Evolutionary conservation across 2,888 invertebrate genomes (phyloP), one percentile per base, ranked within the genome.

Genomic region (Elmis aenea): DNA sequence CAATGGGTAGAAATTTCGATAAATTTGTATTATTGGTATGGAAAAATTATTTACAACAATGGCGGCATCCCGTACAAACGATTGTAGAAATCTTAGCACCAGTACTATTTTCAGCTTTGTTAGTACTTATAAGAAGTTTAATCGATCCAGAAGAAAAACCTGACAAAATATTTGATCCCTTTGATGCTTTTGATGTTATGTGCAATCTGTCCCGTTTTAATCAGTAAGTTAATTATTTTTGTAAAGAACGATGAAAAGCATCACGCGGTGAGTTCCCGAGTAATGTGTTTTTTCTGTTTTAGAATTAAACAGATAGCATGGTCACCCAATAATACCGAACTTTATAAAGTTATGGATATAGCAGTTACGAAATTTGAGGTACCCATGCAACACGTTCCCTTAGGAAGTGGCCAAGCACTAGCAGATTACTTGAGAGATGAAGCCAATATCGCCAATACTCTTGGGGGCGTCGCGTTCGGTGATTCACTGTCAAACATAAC

Each of bases 21-120:
- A 53, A 81, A 61, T 83, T 87, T 57, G 59, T 71, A 11, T 68
- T 89, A 45, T 66, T 89, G 42, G 72, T 85, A 62, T 89, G 88
- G 88, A 89, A 89, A 68, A 89, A 89, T 63, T 84, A 80, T 67
- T 64, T 81, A 4, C 73, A 87, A 27, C 85, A 86, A 68, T 79
- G 76, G 70, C 71, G 85, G 43, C 82, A 83, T 60, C 77, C 76
- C 29, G 46, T 74, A 22, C 80, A 83, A 59, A 80, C 86, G 0
- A 26, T 72, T 1, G 59, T 79, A 21, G 86, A 87, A 61, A 63
- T 89, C 10, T 35, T 80, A 0, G 58, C 81, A 18, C 85, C 85
- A 0, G 74, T 79, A 1, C 41, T 79, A 2, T 83, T 86, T 43
- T 75, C 80, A 43, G 59, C 79, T 1, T 62, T 89, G 26, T 67